Evolutionary conservation across 2,888 invertebrate species (phyloP).

Genomic region (Tetragonula carbonaria): DNA sequence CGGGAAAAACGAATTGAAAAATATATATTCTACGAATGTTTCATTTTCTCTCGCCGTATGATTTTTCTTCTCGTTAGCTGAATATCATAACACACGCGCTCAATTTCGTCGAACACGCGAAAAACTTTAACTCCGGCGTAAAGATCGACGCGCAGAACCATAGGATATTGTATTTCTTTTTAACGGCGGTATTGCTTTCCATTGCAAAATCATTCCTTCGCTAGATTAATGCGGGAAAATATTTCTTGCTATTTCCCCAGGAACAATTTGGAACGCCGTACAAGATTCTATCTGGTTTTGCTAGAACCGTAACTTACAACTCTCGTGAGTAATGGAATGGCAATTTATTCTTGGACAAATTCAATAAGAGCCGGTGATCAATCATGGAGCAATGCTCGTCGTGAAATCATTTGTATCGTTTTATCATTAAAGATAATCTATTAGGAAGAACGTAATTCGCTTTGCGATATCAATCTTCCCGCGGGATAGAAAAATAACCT

Average conservation of each 20-base stretch:
- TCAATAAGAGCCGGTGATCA: conserved; percentile 32
- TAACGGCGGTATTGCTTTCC: background rate
- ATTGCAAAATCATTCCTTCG: background rate
- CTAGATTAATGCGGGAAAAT: background rate
- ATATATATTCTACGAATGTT: background rate
- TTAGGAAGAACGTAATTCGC: conserved; percentile 4
- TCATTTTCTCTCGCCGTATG: background rate
- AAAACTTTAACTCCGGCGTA: background rate
- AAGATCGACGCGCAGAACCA: background rate
- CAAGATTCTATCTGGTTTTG: conserved; percentile 20
- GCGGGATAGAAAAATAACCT: background rate
- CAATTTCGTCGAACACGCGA: background rate
- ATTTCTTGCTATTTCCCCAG: background rate
- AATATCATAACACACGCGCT: background rate
- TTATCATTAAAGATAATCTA: conserved; percentile 17
- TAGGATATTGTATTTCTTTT: background rate
- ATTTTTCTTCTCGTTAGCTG: conserved; percentile 8
- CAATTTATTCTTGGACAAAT: conserved; percentile 33
- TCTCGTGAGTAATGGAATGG: conserved; percentile 34
- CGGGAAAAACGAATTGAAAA: background rate
- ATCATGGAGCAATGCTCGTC: conserved; percentile 12
- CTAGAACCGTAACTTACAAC: background rate
- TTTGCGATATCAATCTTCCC: conserved; percentile 14
- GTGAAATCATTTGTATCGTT: conserved; percentile 30
- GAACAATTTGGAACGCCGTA: background rate